phyloP scores from a whole-genome alignment of 2,113 vertebrate genomes.

The Procavia capensis region DNA sequence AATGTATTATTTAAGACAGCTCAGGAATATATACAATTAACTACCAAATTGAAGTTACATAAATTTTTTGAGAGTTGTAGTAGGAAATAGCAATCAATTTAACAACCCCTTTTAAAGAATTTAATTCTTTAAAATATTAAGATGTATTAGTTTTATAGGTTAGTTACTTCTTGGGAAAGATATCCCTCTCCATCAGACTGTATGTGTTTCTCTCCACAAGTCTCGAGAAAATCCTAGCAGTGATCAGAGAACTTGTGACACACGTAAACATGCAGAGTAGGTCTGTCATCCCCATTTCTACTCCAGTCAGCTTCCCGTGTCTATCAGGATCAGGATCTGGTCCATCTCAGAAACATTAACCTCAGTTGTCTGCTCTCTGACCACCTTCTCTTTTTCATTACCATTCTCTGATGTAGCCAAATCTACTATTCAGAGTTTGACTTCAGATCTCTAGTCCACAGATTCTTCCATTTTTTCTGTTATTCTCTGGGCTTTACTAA shows the following conservation, averaged over 20 bases:
- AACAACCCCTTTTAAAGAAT: neutral
- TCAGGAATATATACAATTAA: neutral
- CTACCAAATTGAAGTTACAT: neutral
- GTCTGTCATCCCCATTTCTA: neutral
- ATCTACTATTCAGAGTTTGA: neutral
- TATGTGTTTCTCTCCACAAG: neutral
- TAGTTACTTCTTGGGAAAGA: neutral
- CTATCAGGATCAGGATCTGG: neutral
- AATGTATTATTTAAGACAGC: neutral
- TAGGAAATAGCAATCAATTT: neutral
- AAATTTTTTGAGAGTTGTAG: slow-evolving; percentile 4
- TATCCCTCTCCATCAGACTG: neutral
- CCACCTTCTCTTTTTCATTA: neutral
- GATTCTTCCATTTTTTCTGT: neutral
- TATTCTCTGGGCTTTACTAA: neutral
- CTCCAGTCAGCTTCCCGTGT: neutral
- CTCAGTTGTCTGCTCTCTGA: neutral
- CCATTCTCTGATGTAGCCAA: neutral
- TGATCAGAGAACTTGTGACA: neutral
- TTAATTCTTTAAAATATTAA: neutral
- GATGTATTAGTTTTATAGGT: neutral
- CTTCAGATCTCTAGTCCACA: neutral
- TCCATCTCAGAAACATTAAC: neutral
- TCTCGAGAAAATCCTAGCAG: neutral
- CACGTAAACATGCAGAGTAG: neutral